Conservation (phyloP, 2,113 vertebrate genomes). For the Pteropus alecto region DNA sequence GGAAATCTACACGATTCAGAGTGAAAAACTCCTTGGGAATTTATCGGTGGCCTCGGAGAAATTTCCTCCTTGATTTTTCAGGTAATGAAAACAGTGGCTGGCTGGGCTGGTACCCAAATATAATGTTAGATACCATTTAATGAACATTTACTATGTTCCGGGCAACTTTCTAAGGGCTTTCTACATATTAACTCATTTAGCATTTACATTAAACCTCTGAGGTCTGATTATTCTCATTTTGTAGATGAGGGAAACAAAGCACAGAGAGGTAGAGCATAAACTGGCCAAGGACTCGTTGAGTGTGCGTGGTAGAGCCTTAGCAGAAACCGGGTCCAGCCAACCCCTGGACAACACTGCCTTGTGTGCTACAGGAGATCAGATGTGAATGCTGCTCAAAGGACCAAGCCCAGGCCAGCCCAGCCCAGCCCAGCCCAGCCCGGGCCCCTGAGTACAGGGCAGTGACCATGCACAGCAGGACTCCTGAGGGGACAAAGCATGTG, state of each 20-base stretch:
- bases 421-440: not conserved
- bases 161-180: not conserved
- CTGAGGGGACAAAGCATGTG: not conserved
- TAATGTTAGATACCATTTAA: not conserved
- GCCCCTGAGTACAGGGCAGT: not conserved
- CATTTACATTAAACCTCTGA: not conserved
- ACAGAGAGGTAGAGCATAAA: not conserved
- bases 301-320: not conserved
- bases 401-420: not conserved
- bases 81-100: not conserved
- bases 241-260: not conserved
- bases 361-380: not conserved
- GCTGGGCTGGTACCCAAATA: not conserved
- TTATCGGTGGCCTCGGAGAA: not conserved
- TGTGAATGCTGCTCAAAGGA: not conserved
- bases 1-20: not conserved
- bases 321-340: not conserved
- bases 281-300: not conserved
- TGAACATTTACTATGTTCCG: not conserved
- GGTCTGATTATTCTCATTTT: not conserved
- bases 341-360: fast-evolving
- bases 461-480: not conserved
- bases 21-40: not conserved
- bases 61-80: not conserved
- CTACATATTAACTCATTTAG: not conserved